Evolutionary conservation across 2,797 vertebrate genomes (phyloP).

Genomic region (Chanos chanos): DNA sequence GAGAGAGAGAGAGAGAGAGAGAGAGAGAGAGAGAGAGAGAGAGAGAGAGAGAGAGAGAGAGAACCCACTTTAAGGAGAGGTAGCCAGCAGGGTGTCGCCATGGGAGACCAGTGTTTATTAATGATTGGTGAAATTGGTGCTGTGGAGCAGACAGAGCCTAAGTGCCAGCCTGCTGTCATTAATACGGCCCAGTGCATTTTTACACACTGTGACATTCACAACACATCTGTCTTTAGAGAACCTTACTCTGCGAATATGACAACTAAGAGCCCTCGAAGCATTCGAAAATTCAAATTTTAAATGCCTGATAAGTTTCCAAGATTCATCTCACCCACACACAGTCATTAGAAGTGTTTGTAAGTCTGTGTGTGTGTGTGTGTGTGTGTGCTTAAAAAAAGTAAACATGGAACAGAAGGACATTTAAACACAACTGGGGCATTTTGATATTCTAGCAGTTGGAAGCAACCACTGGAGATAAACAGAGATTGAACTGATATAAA

Average conservation of each 20-base stretch:
- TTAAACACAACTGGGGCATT: not conserved
- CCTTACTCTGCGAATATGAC: too few relatives aligned
- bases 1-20: not conserved
- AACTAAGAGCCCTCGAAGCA: constrained; percentile 21
- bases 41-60: not conserved
- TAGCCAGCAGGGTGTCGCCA: constrained; percentile 12
- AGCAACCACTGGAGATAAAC: too few relatives aligned
- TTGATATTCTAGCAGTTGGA: not conserved
- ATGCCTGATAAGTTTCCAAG: not conserved
- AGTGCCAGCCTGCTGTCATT: constrained; percentile 12
- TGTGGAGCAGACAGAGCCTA: constrained; percentile 28
- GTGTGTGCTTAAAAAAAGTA: not conserved
- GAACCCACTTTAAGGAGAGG: constrained; percentile 1
- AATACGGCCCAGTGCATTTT: too few relatives aligned
- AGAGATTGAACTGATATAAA: not conserved
- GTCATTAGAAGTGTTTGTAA: not conserved
- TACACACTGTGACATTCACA: constrained; percentile 18
- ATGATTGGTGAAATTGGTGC: constrained; percentile 32
- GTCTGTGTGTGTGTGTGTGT: not conserved
- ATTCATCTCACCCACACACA: not conserved
- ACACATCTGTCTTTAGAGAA: too few relatives aligned
- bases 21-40: not conserved
- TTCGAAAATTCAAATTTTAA: not conserved
- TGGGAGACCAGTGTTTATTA: constrained; percentile 9
- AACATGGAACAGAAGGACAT: not conserved